Evolutionary conservation across 2,113 vertebrate genomes (phyloP), one percentile per base, ranked within the genome.

Genomic region (Tupaia tana): DNA sequence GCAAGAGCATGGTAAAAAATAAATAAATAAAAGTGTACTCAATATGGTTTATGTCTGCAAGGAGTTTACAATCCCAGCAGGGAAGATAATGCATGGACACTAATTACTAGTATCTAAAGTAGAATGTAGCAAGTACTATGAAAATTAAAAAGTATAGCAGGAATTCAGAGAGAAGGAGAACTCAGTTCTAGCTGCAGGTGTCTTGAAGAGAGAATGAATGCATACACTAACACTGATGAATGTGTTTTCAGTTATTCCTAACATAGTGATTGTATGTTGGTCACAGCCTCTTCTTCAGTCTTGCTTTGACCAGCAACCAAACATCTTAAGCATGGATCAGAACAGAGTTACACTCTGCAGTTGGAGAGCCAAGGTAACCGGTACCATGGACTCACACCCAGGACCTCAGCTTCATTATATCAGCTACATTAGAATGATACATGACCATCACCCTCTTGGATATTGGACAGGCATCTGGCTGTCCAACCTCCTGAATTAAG

Each of bases 401-500:
- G 95, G 81, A 92, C 92, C 92, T 79, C 92, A 75, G 82, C 81
- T 74, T 93, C 77, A 90, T 94, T 86, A 89, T 34, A 66, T 29
- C 58, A 43, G 70, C 89, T 96, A 85, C 83, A 83, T 84, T 86
- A 93, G 54, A 93, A 91, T 91, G 92, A 95, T 86, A 70, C 95
- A 89, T 94, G 59, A 74, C 90, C 71, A 77, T 94, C 90, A 88
- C 6, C 59, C 86, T 89, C 80, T 69, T 94, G 81, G 77, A 93
- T 73, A 43, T 2, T 80, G 78, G 88, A 96, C 64, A 86, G 83
- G 89, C 86, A 96, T 95, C 85, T 92, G 94, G 89, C 90, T 81
- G 34, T 69, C 83, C 89, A 94, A 1, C 63, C 86, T 91, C 87
- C 86, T 86, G 79, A 95, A 90, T 19, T 89, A 82, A 95, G 75